phyloP scores from a whole-genome alignment of 2,888 invertebrate genomes.

The Trichogramma dendrolimi region DNA sequence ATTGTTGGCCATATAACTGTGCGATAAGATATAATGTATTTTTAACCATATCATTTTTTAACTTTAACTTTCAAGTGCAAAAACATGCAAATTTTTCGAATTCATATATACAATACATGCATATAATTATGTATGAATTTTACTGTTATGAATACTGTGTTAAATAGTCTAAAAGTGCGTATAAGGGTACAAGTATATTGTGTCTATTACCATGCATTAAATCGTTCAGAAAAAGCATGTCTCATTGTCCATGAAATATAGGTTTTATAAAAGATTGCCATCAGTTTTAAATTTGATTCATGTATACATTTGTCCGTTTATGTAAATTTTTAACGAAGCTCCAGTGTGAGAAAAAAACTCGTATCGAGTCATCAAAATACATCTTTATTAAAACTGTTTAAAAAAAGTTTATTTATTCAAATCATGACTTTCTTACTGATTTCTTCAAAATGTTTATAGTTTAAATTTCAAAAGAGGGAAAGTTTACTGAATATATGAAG shows the following conservation, averaged over 20 bases:
- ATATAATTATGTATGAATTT: slow-evolving; percentile 11
- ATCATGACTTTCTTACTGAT: no score
- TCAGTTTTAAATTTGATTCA: slow-evolving; percentile 22
- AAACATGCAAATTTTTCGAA: no score
- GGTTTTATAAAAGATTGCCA: slow-evolving; percentile 22
- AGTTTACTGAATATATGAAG: no score
- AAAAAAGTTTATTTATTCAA: slow-evolving; percentile 1
- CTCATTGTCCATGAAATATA: slow-evolving; percentile 20
- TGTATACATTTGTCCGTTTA: slow-evolving; percentile 25
- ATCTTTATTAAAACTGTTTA: slow-evolving; percentile 23
- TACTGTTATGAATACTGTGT: slow-evolving; percentile 27
- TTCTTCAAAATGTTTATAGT: no score
- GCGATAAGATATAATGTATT: no score
- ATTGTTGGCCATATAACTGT: no score
- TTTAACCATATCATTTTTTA: no score
- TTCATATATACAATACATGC: no score
- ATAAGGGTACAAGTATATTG: slow-evolving; percentile 29
- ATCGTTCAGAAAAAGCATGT: slow-evolving; percentile 15
- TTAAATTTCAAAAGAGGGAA: no score
- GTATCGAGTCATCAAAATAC: slow-evolving; percentile 27
- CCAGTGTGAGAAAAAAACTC: slow-evolving; percentile 22
- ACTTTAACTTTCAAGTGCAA: no score
- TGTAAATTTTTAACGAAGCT: slow-evolving; percentile 28
- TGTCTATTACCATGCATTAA: slow-evolving; percentile 21
- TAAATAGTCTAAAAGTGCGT: slow-evolving; percentile 26